These are phyloP conservation scores for Drosophila histrio DNA, from an alignment of 2,888 invertebrate species.

Conservation along the genomic window DNA sequence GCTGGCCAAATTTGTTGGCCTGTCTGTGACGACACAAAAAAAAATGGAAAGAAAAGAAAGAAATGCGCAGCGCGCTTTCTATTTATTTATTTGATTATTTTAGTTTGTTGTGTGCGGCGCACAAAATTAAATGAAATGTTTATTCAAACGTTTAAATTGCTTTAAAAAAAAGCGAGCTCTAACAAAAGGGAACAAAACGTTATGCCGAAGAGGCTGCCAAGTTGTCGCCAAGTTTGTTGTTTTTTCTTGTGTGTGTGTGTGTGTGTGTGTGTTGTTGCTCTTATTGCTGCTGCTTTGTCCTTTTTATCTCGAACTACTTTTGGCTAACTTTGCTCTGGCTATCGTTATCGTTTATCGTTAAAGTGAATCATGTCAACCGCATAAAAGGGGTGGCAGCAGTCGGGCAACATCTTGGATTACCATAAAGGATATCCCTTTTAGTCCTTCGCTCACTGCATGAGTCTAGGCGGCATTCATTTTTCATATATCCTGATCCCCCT, in stretches of 20 bases:
- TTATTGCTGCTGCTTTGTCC: constrained; percentile 21
- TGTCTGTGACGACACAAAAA: constrained; percentile 31
- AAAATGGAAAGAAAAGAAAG: background rate
- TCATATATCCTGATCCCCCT: constrained; percentile 58
- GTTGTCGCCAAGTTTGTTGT: constrained; percentile 65
- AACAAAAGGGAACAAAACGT: constrained; percentile 32
- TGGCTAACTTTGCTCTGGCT: constrained; percentile 56
- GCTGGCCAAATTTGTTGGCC: constrained; percentile 55
- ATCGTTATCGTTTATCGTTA: constrained; percentile 80
- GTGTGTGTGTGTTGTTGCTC: constrained; percentile 30
- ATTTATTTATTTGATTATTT: constrained; percentile 71
- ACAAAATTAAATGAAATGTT: constrained; percentile 77
- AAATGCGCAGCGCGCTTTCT: constrained; percentile 38
- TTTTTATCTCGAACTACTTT: constrained; percentile 46
- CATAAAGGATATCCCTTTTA: constrained; percentile 66
- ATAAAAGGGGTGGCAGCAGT: constrained; percentile 50
- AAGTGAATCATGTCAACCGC: constrained; percentile 82
- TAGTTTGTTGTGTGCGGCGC: constrained; percentile 53
- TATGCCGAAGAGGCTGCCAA: constrained; percentile 71
- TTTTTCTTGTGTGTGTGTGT: background rate
- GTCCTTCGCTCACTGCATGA: constrained; percentile 32
- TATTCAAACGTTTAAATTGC: constrained; percentile 78
- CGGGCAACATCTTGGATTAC: constrained; percentile 74
- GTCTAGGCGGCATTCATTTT: constrained; percentile 71
- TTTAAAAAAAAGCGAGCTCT: constrained; percentile 44